Conservation (phyloP, 2,888 invertebrate species). For the Xestia rhomboidea region DNA sequence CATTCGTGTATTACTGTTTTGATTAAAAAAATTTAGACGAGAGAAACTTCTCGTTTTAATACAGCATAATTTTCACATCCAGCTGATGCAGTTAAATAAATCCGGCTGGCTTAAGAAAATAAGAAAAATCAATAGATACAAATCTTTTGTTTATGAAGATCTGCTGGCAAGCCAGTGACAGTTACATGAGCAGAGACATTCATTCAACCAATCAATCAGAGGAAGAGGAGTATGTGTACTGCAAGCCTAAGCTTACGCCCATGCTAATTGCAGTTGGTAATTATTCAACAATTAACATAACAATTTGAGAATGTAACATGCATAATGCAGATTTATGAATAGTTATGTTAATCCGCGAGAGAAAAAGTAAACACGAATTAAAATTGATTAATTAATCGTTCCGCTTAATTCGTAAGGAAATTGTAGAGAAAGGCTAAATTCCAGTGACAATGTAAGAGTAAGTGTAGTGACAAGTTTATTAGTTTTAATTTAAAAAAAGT, state of each 20-base stretch:
- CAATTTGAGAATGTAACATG: conserved; percentile 44
- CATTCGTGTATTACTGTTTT: no score
- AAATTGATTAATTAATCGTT: conserved; percentile 45
- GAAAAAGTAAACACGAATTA: conserved; percentile 27
- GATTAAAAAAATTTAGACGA: no score
- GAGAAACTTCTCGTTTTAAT: no score
- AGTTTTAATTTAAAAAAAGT: neutral
- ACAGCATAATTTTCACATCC: neutral
- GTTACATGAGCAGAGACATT: neutral
- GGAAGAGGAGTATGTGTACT: neutral
- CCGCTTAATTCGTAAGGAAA: conserved; percentile 31
- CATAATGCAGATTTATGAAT: conserved; percentile 44
- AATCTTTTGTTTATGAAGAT: neutral
- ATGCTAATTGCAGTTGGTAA: conserved; percentile 18
- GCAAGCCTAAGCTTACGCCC: neutral
- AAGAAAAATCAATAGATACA: neutral
- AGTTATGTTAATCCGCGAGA: conserved; percentile 26
- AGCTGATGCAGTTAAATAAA: neutral
- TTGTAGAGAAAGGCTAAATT: conserved; percentile 19
- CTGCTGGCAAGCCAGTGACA: neutral
- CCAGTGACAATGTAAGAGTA: neutral
- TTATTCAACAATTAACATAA: conserved; percentile 41
- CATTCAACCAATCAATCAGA: neutral
- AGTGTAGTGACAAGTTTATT: neutral
- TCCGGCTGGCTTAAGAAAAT: neutral